Evolutionary conservation across 2,888 invertebrate genomes (phyloP), one percentile per base, ranked within the genome.

Genomic region (Clivina fossor): DNA sequence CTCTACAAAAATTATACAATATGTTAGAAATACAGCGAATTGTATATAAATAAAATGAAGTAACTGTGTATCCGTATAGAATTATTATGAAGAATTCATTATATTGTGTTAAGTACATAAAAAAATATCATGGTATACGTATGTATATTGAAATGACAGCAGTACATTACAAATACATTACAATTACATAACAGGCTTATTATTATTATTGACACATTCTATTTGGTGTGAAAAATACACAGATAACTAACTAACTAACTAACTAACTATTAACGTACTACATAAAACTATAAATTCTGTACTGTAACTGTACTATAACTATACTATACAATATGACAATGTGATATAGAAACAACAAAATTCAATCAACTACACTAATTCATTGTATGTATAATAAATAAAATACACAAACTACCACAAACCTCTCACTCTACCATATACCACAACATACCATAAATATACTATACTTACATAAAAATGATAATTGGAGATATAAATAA

Each of bases 1-100:
- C n/a, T n/a, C n/a, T n/a, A n/a, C n/a, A n/a, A n/a, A n/a, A 44
- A 30, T 43, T 43, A 26, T 26, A 43, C 24, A 43, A 43, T 44
- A 33, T 22, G n/a, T 47, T 53, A 53, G 53, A 53, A 40, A 35
- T 32, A 44, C 53, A 53, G 44, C 44, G 53, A 43, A 53, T 44
- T 53, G 35, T 53, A 37, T 53, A 51, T 51, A 43, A 43, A 15
- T 22, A 11, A 11, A 15, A 9, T 9, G 26, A 43, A 24, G 26
- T 43, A 53, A 44, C 53, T 53, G 53, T n/a, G n/a, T 53, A 53
- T 44, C 44, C 53, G 18, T 44, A 53, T 53, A 53, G 53, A 53
- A 37, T 38, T 53, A 37, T 53, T 53, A 53, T 53, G 26, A n/a
- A n/a, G n/a, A n/a, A n/a, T n/a, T n/a, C n/a, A 41, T 41, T 53